Conservation (phyloP, 2,113 vertebrate genomes). For the Petrocephalus zakoni region DNA sequence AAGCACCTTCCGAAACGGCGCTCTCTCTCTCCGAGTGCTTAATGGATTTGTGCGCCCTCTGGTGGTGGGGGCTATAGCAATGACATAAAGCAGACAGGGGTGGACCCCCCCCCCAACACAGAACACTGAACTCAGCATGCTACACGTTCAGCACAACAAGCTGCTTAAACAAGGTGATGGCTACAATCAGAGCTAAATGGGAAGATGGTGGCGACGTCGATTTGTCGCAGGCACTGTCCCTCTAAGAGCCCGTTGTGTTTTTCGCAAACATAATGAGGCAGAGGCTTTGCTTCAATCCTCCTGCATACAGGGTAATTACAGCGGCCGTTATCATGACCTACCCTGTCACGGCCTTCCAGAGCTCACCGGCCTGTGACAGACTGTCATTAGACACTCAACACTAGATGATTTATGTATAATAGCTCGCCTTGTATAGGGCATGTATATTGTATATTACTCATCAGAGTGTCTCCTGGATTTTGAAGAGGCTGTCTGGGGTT, state of each 20-base stretch:
- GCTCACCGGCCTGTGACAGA: background rate
- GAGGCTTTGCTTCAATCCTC: background rate
- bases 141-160: background rate
- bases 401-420: background rate
- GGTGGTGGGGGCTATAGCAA: background rate
- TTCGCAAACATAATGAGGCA: background rate
- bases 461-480: background rate
- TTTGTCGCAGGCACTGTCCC: background rate
- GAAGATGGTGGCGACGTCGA: background rate
- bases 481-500: background rate
- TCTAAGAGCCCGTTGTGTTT: background rate
- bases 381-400: background rate
- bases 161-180: background rate
- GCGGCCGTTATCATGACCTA: background rate
- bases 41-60: background rate
- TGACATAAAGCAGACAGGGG: background rate
- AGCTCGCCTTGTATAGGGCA: background rate
- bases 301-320: background rate
- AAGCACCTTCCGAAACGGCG: background rate
- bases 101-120: background rate
- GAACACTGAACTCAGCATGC: background rate
- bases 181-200: background rate
- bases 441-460: background rate
- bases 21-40: background rate
- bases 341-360: background rate